Evolutionary conservation across 2,113 vertebrate genomes (phyloP).

Genomic region (Sylvia atricapilla): DNA sequence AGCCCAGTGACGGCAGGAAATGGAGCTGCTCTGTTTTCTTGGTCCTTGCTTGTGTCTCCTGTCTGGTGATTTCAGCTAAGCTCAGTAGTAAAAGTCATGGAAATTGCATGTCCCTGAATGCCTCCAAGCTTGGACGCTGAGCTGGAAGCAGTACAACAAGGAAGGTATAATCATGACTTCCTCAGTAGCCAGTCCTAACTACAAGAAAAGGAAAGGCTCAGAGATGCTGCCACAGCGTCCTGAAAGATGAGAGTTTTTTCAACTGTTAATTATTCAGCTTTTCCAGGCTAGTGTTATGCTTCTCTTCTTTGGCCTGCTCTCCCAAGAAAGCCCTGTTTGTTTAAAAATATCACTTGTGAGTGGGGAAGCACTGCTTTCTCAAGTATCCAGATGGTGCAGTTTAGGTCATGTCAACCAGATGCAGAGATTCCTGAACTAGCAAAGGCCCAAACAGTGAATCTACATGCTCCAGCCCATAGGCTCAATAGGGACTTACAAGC

Average conservation of each 20-base stretch:
- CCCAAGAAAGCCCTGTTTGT: not conserved
- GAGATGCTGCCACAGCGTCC: not conserved
- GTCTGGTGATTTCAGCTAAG: slow-evolving; percentile 18
- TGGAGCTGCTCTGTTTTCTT: slow-evolving; percentile 14
- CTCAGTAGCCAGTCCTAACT: not conserved
- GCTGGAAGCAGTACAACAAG: slow-evolving; percentile 5
- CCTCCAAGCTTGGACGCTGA: slow-evolving; percentile 7
- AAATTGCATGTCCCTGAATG: slow-evolving; percentile 42
- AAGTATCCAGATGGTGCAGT: slow-evolving; percentile 27
- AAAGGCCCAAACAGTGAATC: not conserved
- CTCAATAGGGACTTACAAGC: not conserved
- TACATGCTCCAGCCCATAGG: not conserved
- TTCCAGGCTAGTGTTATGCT: not conserved
- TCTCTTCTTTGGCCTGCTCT: not conserved
- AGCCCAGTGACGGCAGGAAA: not conserved
- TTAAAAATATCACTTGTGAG: slow-evolving; percentile 15
- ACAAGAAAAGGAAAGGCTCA: not conserved
- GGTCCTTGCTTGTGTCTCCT: not conserved
- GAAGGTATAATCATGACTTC: slow-evolving; percentile 48
- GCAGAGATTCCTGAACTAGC: not conserved
- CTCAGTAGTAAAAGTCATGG: slow-evolving; percentile 11
- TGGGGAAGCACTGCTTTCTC: slow-evolving; percentile 1
- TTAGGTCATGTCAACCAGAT: slow-evolving; percentile 38
- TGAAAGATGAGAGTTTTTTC: slow-evolving; percentile 4
- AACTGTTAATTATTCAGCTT: slow-evolving; percentile 35